These are phyloP conservation scores for Natrix natrix DNA, from an alignment of 2,797 vertebrate species.

Conservation along the genomic window DNA sequence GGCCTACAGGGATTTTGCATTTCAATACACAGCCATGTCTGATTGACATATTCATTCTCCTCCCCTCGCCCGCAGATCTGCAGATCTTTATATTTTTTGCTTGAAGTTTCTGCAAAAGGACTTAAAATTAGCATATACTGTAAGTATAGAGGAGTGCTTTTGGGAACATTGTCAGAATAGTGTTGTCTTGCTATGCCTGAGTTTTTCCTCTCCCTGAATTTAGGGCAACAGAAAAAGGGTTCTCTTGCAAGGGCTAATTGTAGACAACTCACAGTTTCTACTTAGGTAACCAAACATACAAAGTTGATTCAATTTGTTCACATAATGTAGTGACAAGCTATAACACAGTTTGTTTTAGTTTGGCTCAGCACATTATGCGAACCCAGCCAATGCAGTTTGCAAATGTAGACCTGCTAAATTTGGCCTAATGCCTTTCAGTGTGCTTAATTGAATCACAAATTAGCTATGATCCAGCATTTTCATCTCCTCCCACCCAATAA, in stretches of 20 bases:
- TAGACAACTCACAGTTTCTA: neutral
- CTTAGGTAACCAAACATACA: neutral
- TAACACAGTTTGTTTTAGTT: neutral
- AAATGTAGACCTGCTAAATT: neutral
- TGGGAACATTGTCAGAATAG: neutral
- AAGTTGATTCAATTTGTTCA: neutral
- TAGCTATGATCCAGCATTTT: neutral
- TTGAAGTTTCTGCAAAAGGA: slow-evolving; percentile 4
- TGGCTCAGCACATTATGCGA: neutral
- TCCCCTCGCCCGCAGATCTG: neutral
- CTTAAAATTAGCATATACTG: neutral
- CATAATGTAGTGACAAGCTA: neutral
- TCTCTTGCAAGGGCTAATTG: neutral
- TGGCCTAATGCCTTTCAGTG: neutral
- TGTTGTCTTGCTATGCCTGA: neutral
- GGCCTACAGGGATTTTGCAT: neutral
- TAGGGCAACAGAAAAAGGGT: no score
- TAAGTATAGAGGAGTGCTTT: neutral
- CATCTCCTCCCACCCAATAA: neutral
- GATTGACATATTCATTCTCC: slow-evolving; percentile 30
- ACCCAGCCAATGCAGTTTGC: neutral
- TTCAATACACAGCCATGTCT: slow-evolving; percentile 14
- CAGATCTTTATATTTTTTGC: slow-evolving; percentile 7
- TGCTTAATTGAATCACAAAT: neutral
- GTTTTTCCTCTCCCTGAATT: neutral